Evolutionary conservation across 2,797 vertebrate species (phyloP).

Genomic region (Hippoglossus hippoglossus): DNA sequence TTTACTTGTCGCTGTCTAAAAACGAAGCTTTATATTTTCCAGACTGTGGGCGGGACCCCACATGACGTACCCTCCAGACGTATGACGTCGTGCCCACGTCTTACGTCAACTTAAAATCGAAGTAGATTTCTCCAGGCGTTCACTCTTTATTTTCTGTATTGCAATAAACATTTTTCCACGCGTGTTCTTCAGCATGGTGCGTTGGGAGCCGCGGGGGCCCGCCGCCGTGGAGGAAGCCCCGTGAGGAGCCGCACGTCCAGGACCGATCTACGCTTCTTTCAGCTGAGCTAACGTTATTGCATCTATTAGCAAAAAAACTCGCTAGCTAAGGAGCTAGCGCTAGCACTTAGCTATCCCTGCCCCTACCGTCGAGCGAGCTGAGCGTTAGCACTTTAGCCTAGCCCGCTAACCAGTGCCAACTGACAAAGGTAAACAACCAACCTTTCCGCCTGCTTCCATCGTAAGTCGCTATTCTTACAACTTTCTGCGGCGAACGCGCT

Average conservation of each 20-base stretch:
- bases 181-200: constrained; percentile 58
- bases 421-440: constrained; percentile 82
- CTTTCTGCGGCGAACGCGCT: background rate
- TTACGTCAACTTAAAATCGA: constrained; percentile 83
- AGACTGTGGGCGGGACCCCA: constrained; percentile 53
- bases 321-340: constrained; percentile 73
- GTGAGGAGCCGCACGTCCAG: constrained; percentile 49
- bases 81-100: constrained; percentile 71
- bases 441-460: constrained; percentile 16
- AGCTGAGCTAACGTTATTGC: constrained; percentile 75
- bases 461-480: constrained; percentile 8
- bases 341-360: constrained; percentile 57
- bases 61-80: constrained; percentile 57
- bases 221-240: constrained; percentile 42
- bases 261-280: constrained; percentile 61
- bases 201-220: constrained; percentile 37
- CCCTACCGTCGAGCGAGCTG: constrained; percentile 68
- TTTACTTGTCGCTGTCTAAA: background rate
- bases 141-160: constrained; percentile 80
- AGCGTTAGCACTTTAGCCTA: constrained; percentile 74
- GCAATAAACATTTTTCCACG: constrained; percentile 75
- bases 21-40: constrained; percentile 7
- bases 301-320: constrained; percentile 75
- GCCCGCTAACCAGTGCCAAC: constrained; percentile 76
- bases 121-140: constrained; percentile 81